Conservation (phyloP, 92 coral and sea anemone genomes). For the Porites evermanni region DNA sequence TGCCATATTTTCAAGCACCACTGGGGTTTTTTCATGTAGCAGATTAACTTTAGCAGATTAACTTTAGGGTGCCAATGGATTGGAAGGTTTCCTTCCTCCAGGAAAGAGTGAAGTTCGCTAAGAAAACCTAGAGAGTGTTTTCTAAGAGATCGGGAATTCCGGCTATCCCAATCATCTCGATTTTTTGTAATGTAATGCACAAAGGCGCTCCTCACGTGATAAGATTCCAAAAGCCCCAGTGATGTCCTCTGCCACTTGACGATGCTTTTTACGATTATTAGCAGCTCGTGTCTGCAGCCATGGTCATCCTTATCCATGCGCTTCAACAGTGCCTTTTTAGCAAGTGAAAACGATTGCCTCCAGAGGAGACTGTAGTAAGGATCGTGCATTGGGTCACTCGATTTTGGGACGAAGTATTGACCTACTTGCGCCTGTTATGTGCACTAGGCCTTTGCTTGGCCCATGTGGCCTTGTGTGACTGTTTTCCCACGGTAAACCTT, state of each 20-base stretch:
- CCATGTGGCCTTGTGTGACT: too few species aligned
- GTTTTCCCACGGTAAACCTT: too few species aligned
- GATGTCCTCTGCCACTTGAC: constrained; percentile 53
- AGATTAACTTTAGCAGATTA: constrained; percentile 53
- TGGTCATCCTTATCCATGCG: constrained; percentile 61
- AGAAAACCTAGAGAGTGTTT: constrained; percentile 41
- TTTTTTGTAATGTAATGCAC: constrained; percentile 26
- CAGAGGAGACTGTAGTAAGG: constrained; percentile 31
- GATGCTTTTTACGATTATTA: constrained; percentile 67
- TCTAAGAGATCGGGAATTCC: background rate
- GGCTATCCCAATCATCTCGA: background rate
- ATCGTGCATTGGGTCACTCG: constrained; percentile 16
- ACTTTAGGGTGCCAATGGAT: constrained; percentile 63
- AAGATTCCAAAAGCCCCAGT: constrained; percentile 57
- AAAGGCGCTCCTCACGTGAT: constrained; percentile 76
- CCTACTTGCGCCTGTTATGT: too few species aligned
- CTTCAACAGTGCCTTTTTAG: constrained; percentile 47
- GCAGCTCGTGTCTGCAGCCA: constrained; percentile 70
- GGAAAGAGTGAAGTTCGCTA: background rate
- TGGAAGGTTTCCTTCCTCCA: constrained; percentile 24
- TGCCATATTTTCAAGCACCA: constrained; percentile 60
- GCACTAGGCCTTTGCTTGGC: too few species aligned
- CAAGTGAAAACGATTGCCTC: constrained; percentile 63
- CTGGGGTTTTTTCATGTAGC: constrained; percentile 27
- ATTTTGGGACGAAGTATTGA: constrained; percentile 61